Evolutionary conservation across 2,113 vertebrate genomes (phyloP).

Genomic region (Crotalus tigris): DNA sequence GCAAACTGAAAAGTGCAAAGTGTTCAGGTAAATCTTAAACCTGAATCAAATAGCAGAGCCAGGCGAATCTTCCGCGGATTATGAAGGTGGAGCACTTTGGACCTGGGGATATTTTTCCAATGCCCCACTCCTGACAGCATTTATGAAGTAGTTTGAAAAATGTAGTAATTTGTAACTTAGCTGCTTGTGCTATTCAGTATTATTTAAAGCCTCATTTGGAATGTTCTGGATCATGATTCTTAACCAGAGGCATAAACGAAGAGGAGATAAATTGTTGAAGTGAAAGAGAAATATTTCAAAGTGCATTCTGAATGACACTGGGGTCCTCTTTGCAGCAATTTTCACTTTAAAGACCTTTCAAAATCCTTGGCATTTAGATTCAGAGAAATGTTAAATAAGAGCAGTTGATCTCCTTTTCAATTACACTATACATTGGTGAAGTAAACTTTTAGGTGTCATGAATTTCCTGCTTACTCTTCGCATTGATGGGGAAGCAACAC

Average conservation of each 20-base stretch:
- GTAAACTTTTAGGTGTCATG: slow-evolving; percentile 40
- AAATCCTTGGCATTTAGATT: slow-evolving; percentile 7
- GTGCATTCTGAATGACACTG: neutral
- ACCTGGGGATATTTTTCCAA: neutral
- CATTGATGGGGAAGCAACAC: neutral
- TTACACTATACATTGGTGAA: slow-evolving; percentile 19
- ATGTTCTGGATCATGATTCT: neutral
- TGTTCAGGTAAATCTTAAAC: neutral
- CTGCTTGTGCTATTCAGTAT: neutral
- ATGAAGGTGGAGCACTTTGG: neutral
- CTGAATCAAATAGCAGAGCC: neutral
- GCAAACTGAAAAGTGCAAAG: neutral
- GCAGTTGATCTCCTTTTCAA: slow-evolving; percentile 28
- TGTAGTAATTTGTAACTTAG: neutral
- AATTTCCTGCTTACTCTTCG: slow-evolving; percentile 29
- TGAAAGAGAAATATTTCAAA: slow-evolving; percentile 29
- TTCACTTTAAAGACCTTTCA: slow-evolving; percentile 19
- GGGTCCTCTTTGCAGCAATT: neutral
- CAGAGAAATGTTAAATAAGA: slow-evolving; percentile 13
- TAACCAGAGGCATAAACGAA: neutral
- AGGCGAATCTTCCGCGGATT: neutral
- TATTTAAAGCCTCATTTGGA: neutral
- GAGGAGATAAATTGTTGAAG: neutral
- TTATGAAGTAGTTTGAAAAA: neutral
- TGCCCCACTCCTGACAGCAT: neutral